Conservation (phyloP, 2,113 vertebrate species). For the Halichoerus grypus region DNA sequence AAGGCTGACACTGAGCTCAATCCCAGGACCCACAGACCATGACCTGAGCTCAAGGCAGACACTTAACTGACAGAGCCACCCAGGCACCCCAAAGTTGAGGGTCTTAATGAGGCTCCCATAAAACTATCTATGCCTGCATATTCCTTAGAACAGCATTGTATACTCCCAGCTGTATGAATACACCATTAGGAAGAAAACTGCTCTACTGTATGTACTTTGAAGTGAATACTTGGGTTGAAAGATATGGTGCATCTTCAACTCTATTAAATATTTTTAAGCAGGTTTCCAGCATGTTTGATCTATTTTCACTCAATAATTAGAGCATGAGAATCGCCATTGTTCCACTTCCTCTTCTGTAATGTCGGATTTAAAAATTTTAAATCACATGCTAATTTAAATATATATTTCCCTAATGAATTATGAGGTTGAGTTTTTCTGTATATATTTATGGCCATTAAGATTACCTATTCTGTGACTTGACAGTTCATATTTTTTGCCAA, state of each 20-base stretch:
- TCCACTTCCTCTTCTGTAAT: not conserved
- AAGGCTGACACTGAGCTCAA: no score
- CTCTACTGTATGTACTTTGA: not conserved
- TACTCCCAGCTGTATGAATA: not conserved
- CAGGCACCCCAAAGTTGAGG: no score
- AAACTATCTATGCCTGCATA: not conserved
- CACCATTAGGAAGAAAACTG: not conserved
- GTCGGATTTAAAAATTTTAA: not conserved
- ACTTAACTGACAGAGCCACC: no score
- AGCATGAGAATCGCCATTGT: not conserved
- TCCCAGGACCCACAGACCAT: no score
- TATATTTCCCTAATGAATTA: not conserved
- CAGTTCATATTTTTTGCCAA: not conserved
- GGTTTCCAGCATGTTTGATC: not conserved
- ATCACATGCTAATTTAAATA: not conserved
- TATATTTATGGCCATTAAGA: not conserved
- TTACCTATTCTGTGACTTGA: not conserved
- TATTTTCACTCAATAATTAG: slow-evolving; percentile 3
- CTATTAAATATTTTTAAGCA: slow-evolving; percentile 2
- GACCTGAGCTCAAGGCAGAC: no score
- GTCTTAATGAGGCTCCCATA: not conserved
- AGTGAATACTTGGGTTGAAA: not conserved
- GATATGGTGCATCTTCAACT: not conserved
- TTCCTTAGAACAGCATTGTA: not conserved
- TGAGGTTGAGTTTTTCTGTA: not conserved